Evolutionary conservation across 2,797 vertebrate species (phyloP).

Genomic region (Danio jaintianensis): DNA sequence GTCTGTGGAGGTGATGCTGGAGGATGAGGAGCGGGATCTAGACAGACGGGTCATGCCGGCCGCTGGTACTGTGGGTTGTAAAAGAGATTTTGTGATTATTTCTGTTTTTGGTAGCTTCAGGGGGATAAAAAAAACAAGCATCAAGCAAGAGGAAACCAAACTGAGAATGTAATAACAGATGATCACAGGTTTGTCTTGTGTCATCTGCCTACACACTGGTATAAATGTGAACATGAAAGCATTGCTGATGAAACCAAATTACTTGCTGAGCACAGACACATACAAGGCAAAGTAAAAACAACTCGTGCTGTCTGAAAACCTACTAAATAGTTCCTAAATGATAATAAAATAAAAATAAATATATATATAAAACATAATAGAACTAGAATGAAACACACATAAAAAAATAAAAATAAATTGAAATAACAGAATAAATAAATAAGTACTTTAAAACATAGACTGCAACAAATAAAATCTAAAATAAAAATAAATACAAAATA

Average conservation of each 20-base stretch:
- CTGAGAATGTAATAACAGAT: background rate
- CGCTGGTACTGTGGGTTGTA: slow-evolving; percentile 82
- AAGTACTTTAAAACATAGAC: too few relatives aligned
- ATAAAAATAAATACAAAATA: too few relatives aligned
- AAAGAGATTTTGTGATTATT: slow-evolving; percentile 26
- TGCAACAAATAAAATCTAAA: background rate
- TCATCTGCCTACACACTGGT: background rate
- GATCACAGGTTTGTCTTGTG: background rate
- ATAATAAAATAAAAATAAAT: background rate
- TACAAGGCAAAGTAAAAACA: background rate
- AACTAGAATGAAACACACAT: too few relatives aligned
- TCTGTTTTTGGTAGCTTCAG: background rate
- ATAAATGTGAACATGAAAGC: slow-evolving; percentile 11
- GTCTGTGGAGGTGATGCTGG: slow-evolving; percentile 91
- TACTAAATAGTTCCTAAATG: background rate
- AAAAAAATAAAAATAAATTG: background rate
- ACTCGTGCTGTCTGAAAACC: background rate
- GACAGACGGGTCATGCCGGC: slow-evolving; percentile 92
- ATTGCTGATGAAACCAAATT: background rate
- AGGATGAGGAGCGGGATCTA: slow-evolving; percentile 93
- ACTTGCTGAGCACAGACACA: background rate
- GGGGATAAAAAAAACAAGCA: background rate
- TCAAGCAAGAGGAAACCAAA: slow-evolving; percentile 27
- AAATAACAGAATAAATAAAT: background rate
- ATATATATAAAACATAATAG: too few relatives aligned